Evolutionary conservation across 2,797 vertebrate genomes (phyloP).

Genomic region (Eulemur coronatus): DNA sequence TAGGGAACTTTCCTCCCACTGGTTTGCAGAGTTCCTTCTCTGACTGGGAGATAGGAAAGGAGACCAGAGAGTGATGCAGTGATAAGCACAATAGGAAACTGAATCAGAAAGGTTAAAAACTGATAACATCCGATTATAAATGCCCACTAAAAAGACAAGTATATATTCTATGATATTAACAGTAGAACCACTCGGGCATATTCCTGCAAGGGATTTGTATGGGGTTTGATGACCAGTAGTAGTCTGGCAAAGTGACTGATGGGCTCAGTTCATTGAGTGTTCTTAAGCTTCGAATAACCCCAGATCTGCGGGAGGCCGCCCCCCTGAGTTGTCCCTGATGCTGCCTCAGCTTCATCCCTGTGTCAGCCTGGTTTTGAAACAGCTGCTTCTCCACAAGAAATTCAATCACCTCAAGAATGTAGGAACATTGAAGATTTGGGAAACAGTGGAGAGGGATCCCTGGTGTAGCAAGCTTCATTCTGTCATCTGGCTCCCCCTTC

Average conservation of each 20-base stretch:
- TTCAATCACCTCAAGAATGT: constrained; percentile 41
- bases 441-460: background rate
- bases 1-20: background rate
- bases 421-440: background rate
- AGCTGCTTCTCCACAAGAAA: constrained; percentile 61
- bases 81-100: background rate
- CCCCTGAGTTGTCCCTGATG: background rate
- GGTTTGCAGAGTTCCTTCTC: background rate
- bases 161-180: background rate
- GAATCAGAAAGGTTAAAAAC: background rate
- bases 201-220: background rate
- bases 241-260: background rate
- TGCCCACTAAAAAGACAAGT: background rate
- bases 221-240: background rate
- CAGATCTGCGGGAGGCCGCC: background rate
- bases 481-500: background rate
- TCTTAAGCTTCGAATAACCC: background rate
- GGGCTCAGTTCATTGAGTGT: background rate
- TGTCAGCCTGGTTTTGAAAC: constrained; percentile 33
- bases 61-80: background rate
- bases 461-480: constrained; percentile 5
- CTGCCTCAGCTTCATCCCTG: background rate
- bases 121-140: background rate
- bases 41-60: background rate
- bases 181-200: background rate